Evolutionary conservation across 2,888 invertebrate genomes (phyloP).

Genomic region (Cerastis rubricosa): DNA sequence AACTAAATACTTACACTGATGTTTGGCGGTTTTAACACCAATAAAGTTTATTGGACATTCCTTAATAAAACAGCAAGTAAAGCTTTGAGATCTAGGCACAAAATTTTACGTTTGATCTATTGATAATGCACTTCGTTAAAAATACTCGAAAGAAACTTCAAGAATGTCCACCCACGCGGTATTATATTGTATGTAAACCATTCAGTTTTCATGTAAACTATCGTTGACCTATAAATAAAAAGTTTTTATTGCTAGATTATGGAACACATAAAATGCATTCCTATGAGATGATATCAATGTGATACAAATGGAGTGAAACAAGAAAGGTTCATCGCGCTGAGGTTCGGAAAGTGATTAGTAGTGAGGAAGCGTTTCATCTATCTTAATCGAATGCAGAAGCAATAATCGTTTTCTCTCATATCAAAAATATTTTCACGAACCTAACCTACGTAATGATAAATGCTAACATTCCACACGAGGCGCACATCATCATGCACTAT

Average conservation of each 20-base stretch:
- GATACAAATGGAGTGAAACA: not conserved
- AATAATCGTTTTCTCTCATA: conserved; percentile 24
- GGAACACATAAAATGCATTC: conserved; percentile 42
- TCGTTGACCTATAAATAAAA: conserved; percentile 41
- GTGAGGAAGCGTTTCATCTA: conserved; percentile 17
- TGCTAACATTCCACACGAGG: conserved; percentile 44
- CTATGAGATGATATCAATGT: conserved; percentile 16
- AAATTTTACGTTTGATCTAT: conserved; percentile 10
- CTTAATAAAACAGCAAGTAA: not conserved
- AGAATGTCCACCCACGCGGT: conserved; percentile 47
- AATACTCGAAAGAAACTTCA: conserved; percentile 50
- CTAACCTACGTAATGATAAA: conserved; percentile 53
- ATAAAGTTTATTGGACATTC: conserved; percentile 24
- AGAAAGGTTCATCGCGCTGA: not conserved
- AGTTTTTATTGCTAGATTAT: conserved; percentile 30
- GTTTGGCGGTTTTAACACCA: conserved; percentile 32
- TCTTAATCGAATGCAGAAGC: conserved; percentile 13
- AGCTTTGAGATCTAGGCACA: conserved; percentile 14
- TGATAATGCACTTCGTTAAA: conserved; percentile 35
- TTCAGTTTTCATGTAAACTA: conserved; percentile 49
- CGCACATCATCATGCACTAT: conserved; percentile 55
- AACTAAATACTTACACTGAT: conserved; percentile 30
- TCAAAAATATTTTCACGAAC: conserved; percentile 41
- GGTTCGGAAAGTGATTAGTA: conserved; percentile 6
- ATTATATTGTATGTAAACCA: conserved; percentile 36